These are phyloP conservation scores for Calephelis perditalis DNA, from an alignment of 2,888 invertebrate species.

Conservation along the genomic window DNA sequence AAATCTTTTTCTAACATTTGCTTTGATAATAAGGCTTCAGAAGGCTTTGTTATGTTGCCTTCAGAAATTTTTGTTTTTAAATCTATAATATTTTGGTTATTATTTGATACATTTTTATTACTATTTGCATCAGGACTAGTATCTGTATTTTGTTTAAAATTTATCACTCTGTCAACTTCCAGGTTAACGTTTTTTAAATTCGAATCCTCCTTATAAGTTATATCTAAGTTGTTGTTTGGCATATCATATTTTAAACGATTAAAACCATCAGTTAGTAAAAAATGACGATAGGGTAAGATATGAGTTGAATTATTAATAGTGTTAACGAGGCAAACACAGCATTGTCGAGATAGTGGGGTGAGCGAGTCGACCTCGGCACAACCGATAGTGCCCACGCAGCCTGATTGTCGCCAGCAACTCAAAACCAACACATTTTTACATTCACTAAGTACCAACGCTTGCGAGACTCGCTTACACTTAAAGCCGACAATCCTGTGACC, in stretches of 20 bases:
- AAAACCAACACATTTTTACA: conserved; percentile 46
- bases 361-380: conserved; percentile 65
- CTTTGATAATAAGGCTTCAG: conserved; percentile 35
- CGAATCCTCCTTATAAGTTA: conserved; percentile 46
- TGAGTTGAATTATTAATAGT: conserved; percentile 72
- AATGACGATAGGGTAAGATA: conserved; percentile 66
- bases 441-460: conserved; percentile 30
- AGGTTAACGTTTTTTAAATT: background rate
- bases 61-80: conserved; percentile 40
- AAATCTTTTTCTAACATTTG: conserved; percentile 45
- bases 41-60: conserved; percentile 27
- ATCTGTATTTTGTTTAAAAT: conserved; percentile 2
- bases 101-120: conserved; percentile 35
- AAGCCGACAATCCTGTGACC: conserved; percentile 10
- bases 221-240: conserved; percentile 41
- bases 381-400: conserved; percentile 73
- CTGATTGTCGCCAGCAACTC: conserved; percentile 69
- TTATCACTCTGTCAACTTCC: background rate
- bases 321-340: conserved; percentile 59
- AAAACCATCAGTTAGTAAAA: conserved; percentile 38
- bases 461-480: conserved; percentile 17
- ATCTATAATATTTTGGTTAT: conserved; percentile 39
- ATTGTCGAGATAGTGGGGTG: conserved; percentile 64
- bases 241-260: conserved; percentile 24
- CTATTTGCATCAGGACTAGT: conserved; percentile 26